These are phyloP conservation scores for Cheirogaleus major DNA, from an alignment of 2,797 vertebrate species.

Conservation along the genomic window DNA sequence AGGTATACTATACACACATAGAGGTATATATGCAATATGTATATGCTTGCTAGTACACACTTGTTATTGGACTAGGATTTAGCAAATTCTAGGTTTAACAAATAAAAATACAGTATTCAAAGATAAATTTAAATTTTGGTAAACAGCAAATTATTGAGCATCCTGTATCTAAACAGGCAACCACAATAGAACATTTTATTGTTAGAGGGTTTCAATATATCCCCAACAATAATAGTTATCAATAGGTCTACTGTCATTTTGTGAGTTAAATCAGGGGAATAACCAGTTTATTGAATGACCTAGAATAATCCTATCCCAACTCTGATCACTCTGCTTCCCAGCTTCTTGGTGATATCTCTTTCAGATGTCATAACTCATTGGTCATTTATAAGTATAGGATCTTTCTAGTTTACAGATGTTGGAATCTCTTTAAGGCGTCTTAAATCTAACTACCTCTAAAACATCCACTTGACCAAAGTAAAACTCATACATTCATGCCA, in stretches of 20 bases:
- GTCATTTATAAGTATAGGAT: not conserved
- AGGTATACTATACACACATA: not conserved
- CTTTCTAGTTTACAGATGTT: not conserved
- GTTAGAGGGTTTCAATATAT: not conserved
- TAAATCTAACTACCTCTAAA: not conserved
- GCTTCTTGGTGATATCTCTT: not conserved
- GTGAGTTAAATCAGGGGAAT: not conserved
- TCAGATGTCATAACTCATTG: not conserved
- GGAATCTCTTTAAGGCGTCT: not conserved
- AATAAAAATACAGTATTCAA: not conserved
- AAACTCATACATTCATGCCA: not conserved
- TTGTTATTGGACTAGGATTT: not conserved
- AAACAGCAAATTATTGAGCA: not conserved
- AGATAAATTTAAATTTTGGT: not conserved
- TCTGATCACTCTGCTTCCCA: not conserved
- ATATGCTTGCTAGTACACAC: not conserved
- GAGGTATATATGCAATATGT: not conserved
- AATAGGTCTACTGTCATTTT: not conserved
- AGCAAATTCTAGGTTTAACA: constrained; percentile 7
- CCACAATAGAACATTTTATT: not conserved
- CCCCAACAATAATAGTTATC: not conserved
- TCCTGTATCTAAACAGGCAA: not conserved
- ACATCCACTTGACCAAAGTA: not conserved
- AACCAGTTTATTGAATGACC: not conserved
- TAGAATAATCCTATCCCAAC: not conserved